Base-by-base conservation (phyloP, 1,140 invertebrate species). In the Tetragonula clypearis region DNA sequence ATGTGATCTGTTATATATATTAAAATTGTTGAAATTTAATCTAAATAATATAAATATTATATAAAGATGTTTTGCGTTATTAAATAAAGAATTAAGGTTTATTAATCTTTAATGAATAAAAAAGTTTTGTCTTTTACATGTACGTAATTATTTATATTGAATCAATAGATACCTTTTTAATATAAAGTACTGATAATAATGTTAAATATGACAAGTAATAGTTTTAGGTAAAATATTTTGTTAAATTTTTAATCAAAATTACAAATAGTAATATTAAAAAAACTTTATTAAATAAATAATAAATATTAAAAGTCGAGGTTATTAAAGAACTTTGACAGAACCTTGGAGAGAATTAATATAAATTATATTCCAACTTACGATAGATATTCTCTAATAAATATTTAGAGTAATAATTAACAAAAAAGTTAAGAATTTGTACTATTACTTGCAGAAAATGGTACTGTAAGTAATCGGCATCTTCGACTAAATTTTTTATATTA, bases 51-150 rank as follows among this genome's bases (percentile, higher is more conserved):
- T 49, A 49, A 62, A 62, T 62, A 62, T 71, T 71, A 41, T 41
- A 8, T 6, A 23, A 62, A 62, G 12, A 41, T 71, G 41, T 71
- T 9, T 21, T 23, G 21, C 6, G 17, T 21, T 23, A 26, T 26
- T 53, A 76, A 76, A 76, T 76, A 82, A 82, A 82, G 73, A 30
- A 82, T 82, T 68, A 76, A 82, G 1, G 26, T n/a, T 62, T 26
- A 21, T 30, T 17, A 15, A 41, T 11, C 4, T 41, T 62, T 49
- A 30, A 68, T 2, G 8, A 68, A 69, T 69, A 41, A 68, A 68
- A 9, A 30, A 9, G 8, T 69, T 35, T 69, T 49, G 12, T 17
- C 41, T 41, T 71, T n/a, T 1, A 58, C 21, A 71, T 79, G 0
- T 72, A 58, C 0, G 14, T 72, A 58, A 60, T 12, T 72, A 80